Base-by-base conservation (phyloP, 2,888 invertebrate genomes). In the Calephelis perditalis region DNA sequence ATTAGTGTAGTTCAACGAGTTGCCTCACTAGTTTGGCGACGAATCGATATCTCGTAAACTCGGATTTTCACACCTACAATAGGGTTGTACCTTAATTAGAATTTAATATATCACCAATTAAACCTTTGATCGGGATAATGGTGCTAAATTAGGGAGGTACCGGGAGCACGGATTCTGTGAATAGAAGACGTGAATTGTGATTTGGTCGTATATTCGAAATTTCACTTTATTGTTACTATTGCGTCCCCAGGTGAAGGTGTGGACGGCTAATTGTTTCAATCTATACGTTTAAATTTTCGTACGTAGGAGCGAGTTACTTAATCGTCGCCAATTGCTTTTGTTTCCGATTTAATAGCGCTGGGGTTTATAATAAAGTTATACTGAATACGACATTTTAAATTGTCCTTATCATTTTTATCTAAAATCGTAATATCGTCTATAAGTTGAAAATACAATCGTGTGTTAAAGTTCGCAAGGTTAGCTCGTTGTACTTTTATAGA, bases 91-190 rank as follows among this genome's bases (percentile, higher is more conserved):
- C 81, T 86, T 87, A 87, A 88, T 88, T 89, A 87, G 85, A 79
- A 85, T 86, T 85, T 87, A 89, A 89, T 87, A 86, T 86, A 87
- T 87, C 81, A 81, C 81, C 86, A 87, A 87, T 89, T 87, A 87
- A 84, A 78, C 78, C 81, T 79, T 74, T 80, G 83, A 84, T 84
- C 81, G 84, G 81, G 75, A 76, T 78, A 74, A 75, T 67, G 70
- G 73, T 68, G 67, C 75, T 68, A 71, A 77, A 76, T 82, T 75
- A 68, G 71, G 73, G 70, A 72, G 78, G 68, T 71, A 62, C 66
- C 62, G 58, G 60, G 59, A 63, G 62, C 59, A 63, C 64, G 59
- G 60, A 61, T 60, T 59, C 61, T 63, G 64, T 62, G 57, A 49
- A 62, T 57, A 56, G 40, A 62, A 62, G 62, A 57, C 49, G 60